Percentiles rank a stretch among this genome's conserved stretches.
phyloP scores from a whole-genome alignment of 2,888 invertebrate genomes.

The Formica aserva region DNA sequence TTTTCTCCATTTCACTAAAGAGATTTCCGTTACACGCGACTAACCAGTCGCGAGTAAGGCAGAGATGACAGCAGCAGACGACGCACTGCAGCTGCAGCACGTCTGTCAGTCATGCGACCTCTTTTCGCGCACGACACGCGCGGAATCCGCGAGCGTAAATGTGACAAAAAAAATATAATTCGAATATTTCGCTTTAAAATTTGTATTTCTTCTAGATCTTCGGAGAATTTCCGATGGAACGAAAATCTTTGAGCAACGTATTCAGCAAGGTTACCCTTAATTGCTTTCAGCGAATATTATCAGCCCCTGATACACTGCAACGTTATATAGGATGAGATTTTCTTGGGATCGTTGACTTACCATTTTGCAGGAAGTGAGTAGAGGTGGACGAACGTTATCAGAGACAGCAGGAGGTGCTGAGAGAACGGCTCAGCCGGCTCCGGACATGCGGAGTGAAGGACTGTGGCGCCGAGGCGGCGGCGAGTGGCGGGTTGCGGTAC shows the following conservation, averaged over 20 bases:
- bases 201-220: not conserved
- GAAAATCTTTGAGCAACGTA: not conserved
- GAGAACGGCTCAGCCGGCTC: slow-evolving; percentile 73
- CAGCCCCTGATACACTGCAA: not conserved
- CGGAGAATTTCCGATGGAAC: not conserved
- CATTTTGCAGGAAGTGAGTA: slow-evolving; percentile 76
- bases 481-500: slow-evolving; percentile 78
- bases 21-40: slow-evolving; percentile 14
- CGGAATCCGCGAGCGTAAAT: not conserved
- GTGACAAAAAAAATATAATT: not conserved
- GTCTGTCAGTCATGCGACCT: slow-evolving; percentile 34
- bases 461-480: slow-evolving; percentile 78
- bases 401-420: slow-evolving; percentile 20
- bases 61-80: slow-evolving; percentile 57
- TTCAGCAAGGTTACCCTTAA: not conserved
- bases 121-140: not conserved
- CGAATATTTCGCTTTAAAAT: not conserved
- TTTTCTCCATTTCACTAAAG: not conserved
- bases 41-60: slow-evolving; percentile 42
- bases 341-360: slow-evolving; percentile 73
- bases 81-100: slow-evolving; percentile 35
- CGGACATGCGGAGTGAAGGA: slow-evolving; percentile 81
- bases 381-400: slow-evolving; percentile 49
- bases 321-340: not conserved
- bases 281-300: not conserved